These are phyloP conservation scores for Chromobotia macracanthus DNA, from an alignment of 2,797 vertebrate genomes.

Conservation along the genomic window DNA sequence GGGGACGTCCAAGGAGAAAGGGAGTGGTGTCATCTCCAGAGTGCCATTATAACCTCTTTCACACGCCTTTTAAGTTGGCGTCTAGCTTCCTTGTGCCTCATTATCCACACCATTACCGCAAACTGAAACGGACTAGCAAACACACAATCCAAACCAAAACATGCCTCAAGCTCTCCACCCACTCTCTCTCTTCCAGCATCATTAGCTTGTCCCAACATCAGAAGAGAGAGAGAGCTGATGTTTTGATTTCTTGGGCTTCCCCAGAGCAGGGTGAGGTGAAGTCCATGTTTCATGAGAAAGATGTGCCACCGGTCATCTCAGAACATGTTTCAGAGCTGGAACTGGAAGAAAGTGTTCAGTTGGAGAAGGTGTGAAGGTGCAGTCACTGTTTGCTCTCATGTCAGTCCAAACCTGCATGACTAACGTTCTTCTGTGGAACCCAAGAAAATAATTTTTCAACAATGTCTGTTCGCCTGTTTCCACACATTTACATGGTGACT, in stretches of 20 bases:
- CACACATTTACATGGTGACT: background rate
- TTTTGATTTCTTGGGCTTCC: constrained; percentile 19
- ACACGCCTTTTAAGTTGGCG: constrained; percentile 52
- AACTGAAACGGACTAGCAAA: constrained; percentile 59
- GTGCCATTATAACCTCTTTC: constrained; percentile 53
- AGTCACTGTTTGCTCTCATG: background rate
- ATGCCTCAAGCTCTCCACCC: constrained; percentile 17
- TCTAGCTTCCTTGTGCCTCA: constrained; percentile 56
- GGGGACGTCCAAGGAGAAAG: constrained; percentile 44
- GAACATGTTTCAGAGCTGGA: constrained; percentile 10
- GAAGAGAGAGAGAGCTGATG: constrained; percentile 18
- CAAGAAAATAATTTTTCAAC: background rate
- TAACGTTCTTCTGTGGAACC: background rate
- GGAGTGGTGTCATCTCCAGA: constrained; percentile 56
- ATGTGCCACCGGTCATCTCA: constrained; percentile 13
- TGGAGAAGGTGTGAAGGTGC: background rate
- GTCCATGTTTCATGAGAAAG: background rate
- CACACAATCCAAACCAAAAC: constrained; percentile 60
- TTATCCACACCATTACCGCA: constrained; percentile 66
- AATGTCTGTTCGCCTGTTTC: background rate
- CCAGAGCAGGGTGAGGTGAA: background rate
- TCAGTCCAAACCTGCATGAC: background rate
- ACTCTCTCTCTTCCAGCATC: constrained; percentile 25
- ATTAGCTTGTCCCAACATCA: constrained; percentile 31
- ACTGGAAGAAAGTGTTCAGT: constrained; percentile 3